Evolutionary conservation across 1,140 invertebrate species (phyloP).

Genomic region (Sipha flava): DNA sequence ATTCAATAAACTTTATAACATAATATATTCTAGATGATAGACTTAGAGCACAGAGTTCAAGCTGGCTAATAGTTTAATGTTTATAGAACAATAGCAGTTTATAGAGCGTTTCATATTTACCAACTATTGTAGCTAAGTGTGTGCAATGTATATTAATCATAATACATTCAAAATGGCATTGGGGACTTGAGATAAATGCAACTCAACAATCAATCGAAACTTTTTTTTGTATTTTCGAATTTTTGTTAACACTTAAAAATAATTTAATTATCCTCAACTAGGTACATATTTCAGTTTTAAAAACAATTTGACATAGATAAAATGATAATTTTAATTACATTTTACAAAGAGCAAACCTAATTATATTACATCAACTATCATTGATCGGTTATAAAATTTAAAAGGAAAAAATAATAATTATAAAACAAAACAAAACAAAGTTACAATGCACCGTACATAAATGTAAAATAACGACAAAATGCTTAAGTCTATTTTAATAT

Average conservation of each 20-base stretch:
- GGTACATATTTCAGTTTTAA: not conserved
- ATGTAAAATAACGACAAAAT: conserved; percentile 21
- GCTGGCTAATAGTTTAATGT: not conserved
- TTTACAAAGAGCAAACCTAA: not conserved
- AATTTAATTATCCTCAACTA: not conserved
- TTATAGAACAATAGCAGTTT: not conserved
- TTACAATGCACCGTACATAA: conserved; percentile 28
- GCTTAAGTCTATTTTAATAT: conserved; percentile 1
- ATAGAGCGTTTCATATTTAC: not conserved
- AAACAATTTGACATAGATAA: not conserved
- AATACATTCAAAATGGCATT: not conserved
- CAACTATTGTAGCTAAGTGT: not conserved
- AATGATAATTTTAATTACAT: not conserved
- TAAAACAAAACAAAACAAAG: conserved; percentile 30
- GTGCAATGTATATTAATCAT: not conserved
- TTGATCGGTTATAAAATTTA: conserved; percentile 22
- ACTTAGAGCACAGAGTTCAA: not conserved
- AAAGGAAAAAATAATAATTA: conserved; percentile 7
- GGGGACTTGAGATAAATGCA: not conserved
- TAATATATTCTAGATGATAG: not conserved
- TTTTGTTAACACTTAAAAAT: not conserved
- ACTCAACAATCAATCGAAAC: not conserved
- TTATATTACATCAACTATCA: not conserved
- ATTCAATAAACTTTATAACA: not conserved
- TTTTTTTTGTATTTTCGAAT: not conserved